Evolutionary conservation across 1,140 invertebrate genomes (phyloP), one percentile per base, ranked within the genome.

Genomic region (Lordiphosa stackelbergi): DNA sequence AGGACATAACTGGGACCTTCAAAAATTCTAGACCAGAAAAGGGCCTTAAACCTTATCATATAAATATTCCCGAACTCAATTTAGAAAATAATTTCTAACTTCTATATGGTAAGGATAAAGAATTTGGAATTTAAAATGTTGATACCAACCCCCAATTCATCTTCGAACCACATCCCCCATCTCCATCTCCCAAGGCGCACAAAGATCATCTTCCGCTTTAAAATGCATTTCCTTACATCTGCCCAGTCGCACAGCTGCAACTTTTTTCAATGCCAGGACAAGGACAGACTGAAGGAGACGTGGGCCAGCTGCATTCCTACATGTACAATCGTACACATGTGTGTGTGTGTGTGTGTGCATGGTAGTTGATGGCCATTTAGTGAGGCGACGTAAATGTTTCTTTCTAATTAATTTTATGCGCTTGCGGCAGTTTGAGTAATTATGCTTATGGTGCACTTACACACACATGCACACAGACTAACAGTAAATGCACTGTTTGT

Each of bases 391-490:
- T 65, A 57, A 75, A 46, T 54, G 42, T 51, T 55, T 46, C 42
- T 63, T 48, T 70, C 56, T 74, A 81, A 81, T 81, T 81, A 81
- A 75, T 70, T 74, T 73, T 69, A 72, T 75, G 68, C 24, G 75
- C 68, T 74, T 65, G 62, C 43, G 66, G 75, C 71, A 62, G 69
- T 73, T 73, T 48, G 47, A 60, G 56, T 66, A 61, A 70, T 70
- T 69, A 73, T 57, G 66, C 61, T 63, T 13, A 31, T 31, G 28
- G 28, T 8, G 22, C 40, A 42, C 36, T 36, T 12, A 19, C 35
- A 57, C 24, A 41, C 52, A 46, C 36, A 34, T 13, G 5, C 4
- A 5, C 19, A 38, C 19, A 6, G 24, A 31, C 22, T 34, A 36
- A 48, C 36, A 45, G 3, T 22, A 35, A 38, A 61, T 74, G 72